Percentiles rank a stretch among this genome's conserved stretches.
Evolutionary conservation across 2,113 vertebrate species (phyloP).

Genomic region (Cygnus buccinator): DNA sequence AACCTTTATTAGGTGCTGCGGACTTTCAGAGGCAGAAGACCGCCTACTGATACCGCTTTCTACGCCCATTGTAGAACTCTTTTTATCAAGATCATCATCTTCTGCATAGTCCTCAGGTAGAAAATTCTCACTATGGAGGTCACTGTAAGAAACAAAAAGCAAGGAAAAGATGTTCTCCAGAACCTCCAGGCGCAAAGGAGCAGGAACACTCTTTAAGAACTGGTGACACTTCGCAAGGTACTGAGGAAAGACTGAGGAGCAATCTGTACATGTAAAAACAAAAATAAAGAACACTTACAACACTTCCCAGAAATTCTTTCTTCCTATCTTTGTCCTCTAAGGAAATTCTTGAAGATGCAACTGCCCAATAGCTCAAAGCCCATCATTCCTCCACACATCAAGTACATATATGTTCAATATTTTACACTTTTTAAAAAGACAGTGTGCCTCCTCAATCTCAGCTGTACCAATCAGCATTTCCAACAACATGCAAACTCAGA

Average conservation of each 20-base stretch:
- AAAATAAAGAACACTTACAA: not conserved
- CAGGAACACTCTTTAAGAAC: slow-evolving; percentile 85
- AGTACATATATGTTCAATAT: not conserved
- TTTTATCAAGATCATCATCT: slow-evolving; percentile 71
- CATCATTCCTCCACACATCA: not conserved
- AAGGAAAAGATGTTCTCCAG: slow-evolving; percentile 98
- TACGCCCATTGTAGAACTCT: not conserved
- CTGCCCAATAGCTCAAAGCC: not conserved
- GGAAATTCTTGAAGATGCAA: not conserved
- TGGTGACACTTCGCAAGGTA: slow-evolving; percentile 89
- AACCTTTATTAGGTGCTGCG: slow-evolving; percentile 21
- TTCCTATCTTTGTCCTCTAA: not conserved
- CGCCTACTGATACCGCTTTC: not conserved
- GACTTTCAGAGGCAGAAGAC: slow-evolving; percentile 65
- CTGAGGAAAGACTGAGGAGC: slow-evolving; percentile 79
- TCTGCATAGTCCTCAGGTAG: slow-evolving; percentile 74
- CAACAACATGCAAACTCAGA: not conserved
- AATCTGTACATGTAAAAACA: slow-evolving; percentile 73
- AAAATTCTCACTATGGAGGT: slow-evolving; percentile 77
- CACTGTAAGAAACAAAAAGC: slow-evolving; percentile 88
- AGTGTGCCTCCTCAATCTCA: not conserved
- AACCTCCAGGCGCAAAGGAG: slow-evolving; percentile 89
- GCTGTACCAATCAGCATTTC: not conserved
- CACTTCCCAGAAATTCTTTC: not conserved
- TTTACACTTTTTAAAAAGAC: not conserved